Evolutionary conservation across 2,888 invertebrate species (phyloP), one percentile per base, ranked within the genome.

Genomic region (Aphelenchoides bicaudatus): DNA sequence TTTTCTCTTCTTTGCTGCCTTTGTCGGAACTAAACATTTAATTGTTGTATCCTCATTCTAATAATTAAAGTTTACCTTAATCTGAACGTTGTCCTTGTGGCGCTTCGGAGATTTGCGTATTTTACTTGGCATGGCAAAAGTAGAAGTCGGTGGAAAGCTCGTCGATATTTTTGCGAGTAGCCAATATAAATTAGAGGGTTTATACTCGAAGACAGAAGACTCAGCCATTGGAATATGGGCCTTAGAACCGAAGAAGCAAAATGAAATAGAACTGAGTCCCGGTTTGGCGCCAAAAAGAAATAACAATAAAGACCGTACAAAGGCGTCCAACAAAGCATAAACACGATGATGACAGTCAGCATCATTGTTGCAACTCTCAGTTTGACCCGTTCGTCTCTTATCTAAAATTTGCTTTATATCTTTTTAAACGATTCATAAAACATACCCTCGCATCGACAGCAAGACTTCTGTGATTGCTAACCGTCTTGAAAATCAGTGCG

Each of bases 281-380:
- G 63, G 56, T 73, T 67, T 34, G 68, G 64, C 21, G 74, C 66
- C 58, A 75, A 66, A 61, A 68, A 72, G 49, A 75, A 72, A 58
- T 75, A 75, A 37, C 66, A 70, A 63, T 75, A 75, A 31, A 75
- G 67, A 73, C 72, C 67, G 58, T 78, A 78, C 10, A 78, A 62
- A 1, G 78, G 78, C 5, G 68, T 57, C 78, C 78, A 78, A 52
- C 78, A 78, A 6, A 72, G 52, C 16, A 73, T 67, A 58, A 78
- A 78, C 1, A 73, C 63, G n/a, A 78, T 66, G 16, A 78, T 78
- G 6, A 78, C 78, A 2, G 75, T 75, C 37, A 77, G 62, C 78
- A 78, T 78, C 78, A 78, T 78, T 3, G 74, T 69, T 16, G 78
- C 78, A 1, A 78, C 74, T 13, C 75, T 67, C n/a, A 78, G 59